phyloP scores from a whole-genome alignment of 1,140 invertebrate species.

The Drosophila leontia region DNA sequence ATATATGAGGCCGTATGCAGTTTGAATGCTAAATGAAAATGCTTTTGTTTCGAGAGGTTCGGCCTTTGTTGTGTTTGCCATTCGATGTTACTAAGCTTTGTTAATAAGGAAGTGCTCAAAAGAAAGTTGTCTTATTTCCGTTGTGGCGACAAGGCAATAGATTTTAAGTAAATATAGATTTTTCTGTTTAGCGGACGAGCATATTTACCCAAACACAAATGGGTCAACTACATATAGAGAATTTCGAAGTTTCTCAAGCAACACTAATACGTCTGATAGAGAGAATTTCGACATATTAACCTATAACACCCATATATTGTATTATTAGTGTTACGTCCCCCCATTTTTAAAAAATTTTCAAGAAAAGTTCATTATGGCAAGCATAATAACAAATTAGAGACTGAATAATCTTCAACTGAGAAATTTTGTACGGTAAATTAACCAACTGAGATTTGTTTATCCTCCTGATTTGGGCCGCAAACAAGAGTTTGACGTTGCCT shows the following conservation, averaged over 20 bases:
- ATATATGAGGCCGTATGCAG: constrained; percentile 21
- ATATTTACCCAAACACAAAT: neutral
- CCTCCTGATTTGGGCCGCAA: neutral
- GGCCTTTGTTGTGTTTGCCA: constrained; percentile 45
- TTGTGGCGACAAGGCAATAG: neutral
- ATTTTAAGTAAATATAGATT: neutral
- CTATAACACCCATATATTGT: neutral
- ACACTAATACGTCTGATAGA: neutral
- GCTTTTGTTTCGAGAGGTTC: constrained; percentile 35
- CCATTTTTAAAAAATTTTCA: neutral
- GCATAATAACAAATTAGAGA: neutral
- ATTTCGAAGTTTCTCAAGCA: neutral
- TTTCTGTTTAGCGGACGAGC: neutral
- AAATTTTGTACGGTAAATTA: neutral
- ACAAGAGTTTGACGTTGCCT: constrained; percentile 9
- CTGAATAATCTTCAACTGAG: neutral
- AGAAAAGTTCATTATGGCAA: neutral
- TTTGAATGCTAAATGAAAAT: constrained; percentile 40
- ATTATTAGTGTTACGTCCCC: neutral
- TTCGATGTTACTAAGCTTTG: constrained; percentile 14
- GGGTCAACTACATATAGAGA: neutral
- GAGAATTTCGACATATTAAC: neutral
- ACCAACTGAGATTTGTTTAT: neutral
- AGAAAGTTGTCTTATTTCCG: constrained; percentile 38
- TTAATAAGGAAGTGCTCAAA: constrained; percentile 15